phyloP scores from a whole-genome alignment of 2,797 vertebrate genomes.

The Tokudaia muenninki region DNA sequence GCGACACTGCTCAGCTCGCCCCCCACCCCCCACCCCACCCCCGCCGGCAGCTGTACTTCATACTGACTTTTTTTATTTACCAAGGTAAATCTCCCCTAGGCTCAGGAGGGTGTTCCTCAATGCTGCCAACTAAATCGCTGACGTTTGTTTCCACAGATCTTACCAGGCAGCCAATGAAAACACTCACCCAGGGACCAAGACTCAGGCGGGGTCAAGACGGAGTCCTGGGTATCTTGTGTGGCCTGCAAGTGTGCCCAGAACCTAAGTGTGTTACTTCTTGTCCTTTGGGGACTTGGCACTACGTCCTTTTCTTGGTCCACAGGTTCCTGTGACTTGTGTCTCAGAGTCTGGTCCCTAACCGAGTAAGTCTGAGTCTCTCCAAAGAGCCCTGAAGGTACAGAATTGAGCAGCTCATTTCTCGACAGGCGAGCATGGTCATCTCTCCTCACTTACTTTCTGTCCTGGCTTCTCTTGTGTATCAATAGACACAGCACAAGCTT shows the following conservation, averaged over 20 bases:
- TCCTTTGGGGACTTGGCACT: not conserved
- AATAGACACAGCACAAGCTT: not conserved
- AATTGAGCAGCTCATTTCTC: not conserved
- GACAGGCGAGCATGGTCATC: not conserved
- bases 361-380: not conserved
- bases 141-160: constrained; percentile 8
- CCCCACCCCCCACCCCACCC: too few relatives aligned
- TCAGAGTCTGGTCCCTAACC: not conserved
- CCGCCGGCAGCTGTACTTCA: not conserved
- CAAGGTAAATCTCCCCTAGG: not conserved
- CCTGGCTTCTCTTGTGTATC: not conserved
- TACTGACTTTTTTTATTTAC: not conserved
- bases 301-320: too few relatives aligned
- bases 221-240: not conserved
- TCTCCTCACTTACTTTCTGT: not conserved
- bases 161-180: constrained; percentile 19
- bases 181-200: not conserved
- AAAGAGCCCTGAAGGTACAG: not conserved
- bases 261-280: not conserved
- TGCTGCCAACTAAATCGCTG: constrained; percentile 23
- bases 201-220: not conserved
- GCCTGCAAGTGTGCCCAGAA: not conserved
- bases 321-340: not conserved
- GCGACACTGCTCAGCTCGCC: not conserved
- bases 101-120: not conserved